phyloP scores from a whole-genome alignment of 2,113 vertebrate genomes.

The Corapipo altera region DNA sequence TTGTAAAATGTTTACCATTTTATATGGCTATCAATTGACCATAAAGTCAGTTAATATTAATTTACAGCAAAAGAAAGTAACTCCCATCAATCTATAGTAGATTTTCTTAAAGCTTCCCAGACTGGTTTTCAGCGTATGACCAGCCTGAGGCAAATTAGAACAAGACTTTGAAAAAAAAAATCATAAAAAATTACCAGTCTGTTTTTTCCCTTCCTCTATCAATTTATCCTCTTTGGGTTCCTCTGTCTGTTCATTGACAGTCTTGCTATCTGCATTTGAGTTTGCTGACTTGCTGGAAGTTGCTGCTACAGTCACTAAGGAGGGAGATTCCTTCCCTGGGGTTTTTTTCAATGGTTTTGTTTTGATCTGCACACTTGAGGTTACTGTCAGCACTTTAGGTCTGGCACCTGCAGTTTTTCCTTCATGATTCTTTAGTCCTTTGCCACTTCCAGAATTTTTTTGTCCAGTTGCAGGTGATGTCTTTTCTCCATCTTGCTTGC shows the following conservation, averaged over 20 bases:
- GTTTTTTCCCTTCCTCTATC: constrained; percentile 55
- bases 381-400: constrained; percentile 81
- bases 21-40: neutral
- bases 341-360: constrained; percentile 76
- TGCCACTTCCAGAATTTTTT: constrained; percentile 72
- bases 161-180: neutral
- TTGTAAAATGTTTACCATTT: neutral
- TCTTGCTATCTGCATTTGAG: constrained; percentile 54
- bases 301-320: constrained; percentile 2
- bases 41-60: neutral
- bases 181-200: constrained; percentile 27
- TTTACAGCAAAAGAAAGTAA: neutral
- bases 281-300: constrained; percentile 55
- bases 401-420: constrained; percentile 82
- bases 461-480: constrained; percentile 68
- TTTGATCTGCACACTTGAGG: constrained; percentile 67
- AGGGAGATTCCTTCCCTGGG: constrained; percentile 72
- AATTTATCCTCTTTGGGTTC: constrained; percentile 64
- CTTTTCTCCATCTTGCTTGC: constrained; percentile 71
- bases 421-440: constrained; percentile 74
- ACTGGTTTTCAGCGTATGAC: neutral
- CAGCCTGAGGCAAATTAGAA: neutral
- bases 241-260: constrained; percentile 29
- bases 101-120: constrained; percentile 1
- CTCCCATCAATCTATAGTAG: neutral